Evolutionary conservation across 1,140 invertebrate genomes (phyloP), one percentile per base, ranked within the genome.

Genomic region (Drosophila mojavensis): DNA sequence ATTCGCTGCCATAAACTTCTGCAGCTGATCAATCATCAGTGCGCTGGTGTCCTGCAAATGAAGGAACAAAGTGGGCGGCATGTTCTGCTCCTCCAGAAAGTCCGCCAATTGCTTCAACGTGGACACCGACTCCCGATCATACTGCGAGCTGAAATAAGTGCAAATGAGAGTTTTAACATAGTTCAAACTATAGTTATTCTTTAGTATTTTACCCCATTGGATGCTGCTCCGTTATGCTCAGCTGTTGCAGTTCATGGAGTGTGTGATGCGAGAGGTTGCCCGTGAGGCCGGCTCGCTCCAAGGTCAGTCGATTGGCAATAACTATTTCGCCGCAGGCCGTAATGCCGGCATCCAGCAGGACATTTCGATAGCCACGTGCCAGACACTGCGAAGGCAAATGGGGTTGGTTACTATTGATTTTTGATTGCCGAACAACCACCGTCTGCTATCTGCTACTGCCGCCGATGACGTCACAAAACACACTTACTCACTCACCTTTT

Each of bases 251-350:
- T 17, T 84, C 84, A n/a, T 69, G 77, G 15, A 92, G 66, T 15
- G 81, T 80, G n/a, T 84, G 76, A 26, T 79, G 71, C 2, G 75
- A 56, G 3, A 83, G 64, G 36, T 62, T 70, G 9, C 78, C 79
- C 7, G 54, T 51, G 3, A 86, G 58, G 7, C 78, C 73, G 3
- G 76, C 84, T n/a, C 79, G 77, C 48, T 91, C 76, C 33, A 91
- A 70, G 9, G 81, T 90, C 11, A 76, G 41, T 2, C 83, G 80
- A 81, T 92, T 91, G 24, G 90, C 78, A 15, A 92, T 78, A 1
- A 92, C 82, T 51, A 92, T 78, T 80, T 92, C 85, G 24, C 85
- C 90, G 63, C 91, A 92, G 28, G 79, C 53, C 5, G 92, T 92
- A 47, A 92, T 70, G 17, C 78, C 70, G 72, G 85, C 81, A 67